A percentile compares a stretch with the other conserved stretches of the same genome.
Evolutionary conservation across 1,140 invertebrate species (phyloP).

Genomic region (Drosophila ercepeae): DNA sequence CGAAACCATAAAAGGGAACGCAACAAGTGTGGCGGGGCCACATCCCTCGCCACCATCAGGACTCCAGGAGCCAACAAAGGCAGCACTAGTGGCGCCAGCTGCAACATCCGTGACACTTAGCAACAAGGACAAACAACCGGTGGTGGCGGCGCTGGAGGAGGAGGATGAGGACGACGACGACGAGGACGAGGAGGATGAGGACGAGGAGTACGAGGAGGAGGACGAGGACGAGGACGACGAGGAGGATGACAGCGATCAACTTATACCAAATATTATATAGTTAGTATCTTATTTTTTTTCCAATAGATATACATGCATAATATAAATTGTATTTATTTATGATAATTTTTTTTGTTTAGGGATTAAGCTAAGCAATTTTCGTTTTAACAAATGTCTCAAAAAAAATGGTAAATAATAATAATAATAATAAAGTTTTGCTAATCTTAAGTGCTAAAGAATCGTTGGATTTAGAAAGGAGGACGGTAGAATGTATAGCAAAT

Average conservation of each 20-base stretch:
- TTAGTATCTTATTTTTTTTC: conserved; percentile 20
- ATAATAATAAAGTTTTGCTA: conserved; percentile 41
- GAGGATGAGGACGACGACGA: conserved; percentile 49
- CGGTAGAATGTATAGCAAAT: neutral
- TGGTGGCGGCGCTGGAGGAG: conserved; percentile 12
- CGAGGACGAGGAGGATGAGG: conserved; percentile 63
- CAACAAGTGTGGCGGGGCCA: conserved; percentile 60
- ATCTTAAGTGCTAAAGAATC: conserved; percentile 22
- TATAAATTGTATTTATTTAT: conserved; percentile 65
- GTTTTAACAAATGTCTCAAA: conserved; percentile 63
- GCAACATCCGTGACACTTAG: conserved; percentile 6
- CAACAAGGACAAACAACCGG: neutral
- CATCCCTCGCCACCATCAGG: neutral
- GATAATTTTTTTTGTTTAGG: conserved; percentile 34
- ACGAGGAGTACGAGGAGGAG: conserved; percentile 62
- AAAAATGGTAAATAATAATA: conserved; percentile 49
- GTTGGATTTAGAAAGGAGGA: neutral
- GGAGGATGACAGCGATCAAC: conserved; percentile 72
- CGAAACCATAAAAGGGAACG: conserved; percentile 27
- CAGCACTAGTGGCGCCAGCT: conserved; percentile 17
- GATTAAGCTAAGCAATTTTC: conserved; percentile 64
- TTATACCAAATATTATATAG: conserved; percentile 79
- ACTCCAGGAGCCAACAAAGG: conserved; percentile 45
- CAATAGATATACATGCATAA: conserved; percentile 47
- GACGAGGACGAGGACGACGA: conserved; percentile 69